These are phyloP conservation scores for Malacoctenus gilli DNA, from an alignment of 2,797 vertebrate species.

Conservation along the genomic window DNA sequence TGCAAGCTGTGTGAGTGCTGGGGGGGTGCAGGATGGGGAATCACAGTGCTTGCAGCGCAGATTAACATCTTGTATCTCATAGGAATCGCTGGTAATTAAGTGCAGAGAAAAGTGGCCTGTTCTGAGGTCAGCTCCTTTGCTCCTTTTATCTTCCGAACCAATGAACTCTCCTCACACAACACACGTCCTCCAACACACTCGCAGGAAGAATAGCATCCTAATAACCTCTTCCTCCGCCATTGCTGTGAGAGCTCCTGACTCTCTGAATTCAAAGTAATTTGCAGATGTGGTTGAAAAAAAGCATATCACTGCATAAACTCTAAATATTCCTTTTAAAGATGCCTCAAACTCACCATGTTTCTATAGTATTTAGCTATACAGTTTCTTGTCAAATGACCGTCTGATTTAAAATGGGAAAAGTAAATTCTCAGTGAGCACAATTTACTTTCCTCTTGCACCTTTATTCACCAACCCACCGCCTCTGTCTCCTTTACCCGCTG, in stretches of 20 bases:
- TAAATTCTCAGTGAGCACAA: slow-evolving; percentile 51
- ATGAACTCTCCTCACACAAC: slow-evolving; percentile 1
- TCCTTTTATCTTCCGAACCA: slow-evolving; percentile 9
- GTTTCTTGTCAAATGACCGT: slow-evolving; percentile 18
- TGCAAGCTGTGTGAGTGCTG: slow-evolving; percentile 5
- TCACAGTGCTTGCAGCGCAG: slow-evolving; percentile 2
- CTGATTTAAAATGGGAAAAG: slow-evolving; percentile 33
- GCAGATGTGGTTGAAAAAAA: slow-evolving; percentile 8
- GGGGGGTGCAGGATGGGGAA: slow-evolving; percentile 8
- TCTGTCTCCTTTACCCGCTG: slow-evolving; percentile 16
- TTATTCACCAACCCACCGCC: slow-evolving; percentile 50
- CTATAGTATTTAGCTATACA: not conserved
- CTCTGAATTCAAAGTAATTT: slow-evolving; percentile 7
- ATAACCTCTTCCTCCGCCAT: slow-evolving; percentile 17
- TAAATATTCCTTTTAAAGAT: no score
- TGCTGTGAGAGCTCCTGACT: not conserved
- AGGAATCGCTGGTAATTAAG: slow-evolving; percentile 49
- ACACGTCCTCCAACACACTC: slow-evolving; percentile 1
- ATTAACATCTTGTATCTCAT: slow-evolving; percentile 24
- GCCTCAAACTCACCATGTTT: not conserved
- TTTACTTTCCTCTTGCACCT: slow-evolving; percentile 34
- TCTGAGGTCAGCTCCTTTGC: slow-evolving; percentile 49
- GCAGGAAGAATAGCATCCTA: slow-evolving; percentile 1
- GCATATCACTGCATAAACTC: not conserved
- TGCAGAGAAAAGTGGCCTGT: slow-evolving; percentile 32